Percentiles rank a stretch among this genome's conserved stretches.
Conservation (phyloP, 2,888 invertebrate species). For the Caenorhabditis zanzibari region DNA sequence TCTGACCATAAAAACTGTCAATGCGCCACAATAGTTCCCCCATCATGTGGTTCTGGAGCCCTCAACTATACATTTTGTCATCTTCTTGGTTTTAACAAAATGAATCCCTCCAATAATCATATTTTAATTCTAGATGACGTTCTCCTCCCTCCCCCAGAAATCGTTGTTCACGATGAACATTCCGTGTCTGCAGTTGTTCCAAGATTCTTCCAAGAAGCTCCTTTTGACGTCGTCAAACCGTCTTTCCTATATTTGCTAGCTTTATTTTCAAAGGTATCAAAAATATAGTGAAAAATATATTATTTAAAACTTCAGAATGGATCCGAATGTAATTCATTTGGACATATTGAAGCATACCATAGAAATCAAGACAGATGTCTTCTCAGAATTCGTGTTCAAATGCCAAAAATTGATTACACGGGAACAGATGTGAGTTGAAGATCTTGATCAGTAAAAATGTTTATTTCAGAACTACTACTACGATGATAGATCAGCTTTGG, state of each 20-base stretch:
- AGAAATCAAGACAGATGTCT: constrained; percentile 53
- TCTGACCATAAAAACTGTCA: constrained; percentile 51
- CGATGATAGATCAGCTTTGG: constrained; percentile 53
- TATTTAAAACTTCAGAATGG: constrained; percentile 41
- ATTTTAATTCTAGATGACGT: constrained; percentile 56
- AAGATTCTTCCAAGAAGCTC: constrained; percentile 57
- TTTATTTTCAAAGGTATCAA: constrained; percentile 28
- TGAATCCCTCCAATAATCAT: background rate
- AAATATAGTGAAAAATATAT: background rate
- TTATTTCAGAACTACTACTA: constrained; percentile 62
- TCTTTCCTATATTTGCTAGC: constrained; percentile 58
- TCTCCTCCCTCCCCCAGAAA: constrained; percentile 41
- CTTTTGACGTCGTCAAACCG: constrained; percentile 44
- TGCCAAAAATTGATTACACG: constrained; percentile 62
- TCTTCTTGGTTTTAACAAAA: constrained; percentile 39
- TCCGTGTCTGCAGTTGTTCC: constrained; percentile 50
- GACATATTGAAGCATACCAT: constrained; percentile 59
- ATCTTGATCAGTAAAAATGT: background rate
- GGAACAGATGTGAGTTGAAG: constrained; percentile 47
- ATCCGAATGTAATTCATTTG: constrained; percentile 34
- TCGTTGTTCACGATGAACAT: constrained; percentile 42
- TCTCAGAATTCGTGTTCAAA: constrained; percentile 53
- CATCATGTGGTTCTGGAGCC: constrained; percentile 19
- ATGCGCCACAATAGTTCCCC: constrained; percentile 48
- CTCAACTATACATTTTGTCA: constrained; percentile 56